Evolutionary conservation across 2,888 invertebrate genomes (phyloP).

Genomic region (Leucophenga montana): DNA sequence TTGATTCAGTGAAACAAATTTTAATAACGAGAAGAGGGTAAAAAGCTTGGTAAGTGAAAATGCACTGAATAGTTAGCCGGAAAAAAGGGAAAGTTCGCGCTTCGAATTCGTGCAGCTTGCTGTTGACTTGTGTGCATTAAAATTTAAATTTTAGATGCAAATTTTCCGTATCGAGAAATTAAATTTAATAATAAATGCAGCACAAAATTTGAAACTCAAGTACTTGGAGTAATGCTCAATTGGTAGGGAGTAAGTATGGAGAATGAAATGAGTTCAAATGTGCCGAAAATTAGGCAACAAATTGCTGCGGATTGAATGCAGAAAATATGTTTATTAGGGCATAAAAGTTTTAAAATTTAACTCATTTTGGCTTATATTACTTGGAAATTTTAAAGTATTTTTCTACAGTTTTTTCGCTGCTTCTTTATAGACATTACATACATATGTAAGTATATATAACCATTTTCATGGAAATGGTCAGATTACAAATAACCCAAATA

Average conservation of each 20-base stretch:
- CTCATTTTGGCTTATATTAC: no score
- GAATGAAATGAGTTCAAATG: not conserved
- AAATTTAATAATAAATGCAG: slow-evolving; percentile 25
- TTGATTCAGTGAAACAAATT: slow-evolving; percentile 1
- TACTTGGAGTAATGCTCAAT: not conserved
- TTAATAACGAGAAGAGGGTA: not conserved
- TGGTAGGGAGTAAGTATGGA: not conserved
- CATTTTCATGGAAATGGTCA: no score
- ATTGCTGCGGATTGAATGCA: not conserved
- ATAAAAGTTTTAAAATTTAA: no score
- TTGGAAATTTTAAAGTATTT: no score
- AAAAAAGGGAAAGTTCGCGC: not conserved
- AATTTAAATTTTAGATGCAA: slow-evolving; percentile 24
- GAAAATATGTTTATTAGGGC: no score
- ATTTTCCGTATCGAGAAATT: slow-evolving; percentile 5
- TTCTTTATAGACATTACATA: no score
- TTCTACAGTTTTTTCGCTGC: no score
- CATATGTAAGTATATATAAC: no score
- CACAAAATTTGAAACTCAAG: not conserved
- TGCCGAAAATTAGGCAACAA: not conserved
- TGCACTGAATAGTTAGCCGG: no score
- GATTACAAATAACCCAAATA: no score
- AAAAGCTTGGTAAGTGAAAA: not conserved
- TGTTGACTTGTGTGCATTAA: slow-evolving; percentile 4
- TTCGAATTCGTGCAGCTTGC: not conserved